phyloP scores from a whole-genome alignment of 1,140 invertebrate genomes.

The Argopecten irradians region DNA sequence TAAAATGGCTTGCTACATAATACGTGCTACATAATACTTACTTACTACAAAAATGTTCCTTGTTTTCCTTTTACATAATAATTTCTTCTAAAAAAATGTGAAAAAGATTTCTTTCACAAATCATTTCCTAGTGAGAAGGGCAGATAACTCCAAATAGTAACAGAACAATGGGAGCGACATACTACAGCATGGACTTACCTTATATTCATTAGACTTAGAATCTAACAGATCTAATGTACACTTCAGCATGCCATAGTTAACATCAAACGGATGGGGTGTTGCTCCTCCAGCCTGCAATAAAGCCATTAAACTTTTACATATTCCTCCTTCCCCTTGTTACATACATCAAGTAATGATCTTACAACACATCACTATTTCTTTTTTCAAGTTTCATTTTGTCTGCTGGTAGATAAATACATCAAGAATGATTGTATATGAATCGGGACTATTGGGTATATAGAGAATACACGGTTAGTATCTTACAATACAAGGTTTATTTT shows the following conservation, averaged over 20 bases:
- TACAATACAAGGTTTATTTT: too few species aligned
- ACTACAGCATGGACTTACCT: constrained; percentile 60
- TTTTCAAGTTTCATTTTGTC: too few species aligned
- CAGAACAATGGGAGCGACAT: neutral
- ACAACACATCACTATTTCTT: neutral
- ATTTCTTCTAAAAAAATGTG: too few species aligned
- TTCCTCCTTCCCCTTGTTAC: neutral
- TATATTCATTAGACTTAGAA: constrained; percentile 69
- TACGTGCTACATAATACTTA: too few species aligned
- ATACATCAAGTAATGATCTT: neutral
- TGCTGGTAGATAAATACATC: too few species aligned
- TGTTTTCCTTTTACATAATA: too few species aligned
- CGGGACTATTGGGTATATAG: neutral
- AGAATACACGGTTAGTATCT: too few species aligned
- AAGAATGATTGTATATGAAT: too few species aligned
- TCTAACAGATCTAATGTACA: constrained; percentile 72
- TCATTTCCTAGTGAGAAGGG: neutral
- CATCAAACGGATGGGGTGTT: constrained; percentile 75
- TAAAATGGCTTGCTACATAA: too few species aligned
- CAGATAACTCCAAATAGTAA: neutral
- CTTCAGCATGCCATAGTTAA: constrained; percentile 76
- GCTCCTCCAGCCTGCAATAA: constrained; percentile 47
- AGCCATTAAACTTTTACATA: too few species aligned
- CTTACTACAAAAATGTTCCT: too few species aligned
- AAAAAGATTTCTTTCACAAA: too few species aligned